A percentile compares a stretch with the other conserved stretches of the same genome.
These are phyloP conservation scores for Platyscapa corneri DNA, from an alignment of 1,140 invertebrate genomes.

Conservation along the genomic window DNA sequence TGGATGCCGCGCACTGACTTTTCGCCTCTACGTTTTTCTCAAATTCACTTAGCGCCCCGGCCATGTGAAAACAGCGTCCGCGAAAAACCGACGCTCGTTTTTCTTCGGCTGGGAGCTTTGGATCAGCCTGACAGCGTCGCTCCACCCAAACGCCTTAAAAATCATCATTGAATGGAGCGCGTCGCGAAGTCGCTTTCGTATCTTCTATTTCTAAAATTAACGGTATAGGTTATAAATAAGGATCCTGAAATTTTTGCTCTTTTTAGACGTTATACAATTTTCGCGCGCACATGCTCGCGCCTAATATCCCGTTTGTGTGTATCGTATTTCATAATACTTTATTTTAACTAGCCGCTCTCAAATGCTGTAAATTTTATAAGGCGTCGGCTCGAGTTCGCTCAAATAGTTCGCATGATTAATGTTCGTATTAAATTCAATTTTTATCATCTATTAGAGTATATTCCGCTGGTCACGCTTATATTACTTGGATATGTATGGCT, in stretches of 20 bases:
- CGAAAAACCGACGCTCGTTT: not conserved
- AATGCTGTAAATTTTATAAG: no score
- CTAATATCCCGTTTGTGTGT: not conserved
- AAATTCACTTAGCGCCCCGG: not conserved
- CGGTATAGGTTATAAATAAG: not conserved
- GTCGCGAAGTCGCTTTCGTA: not conserved
- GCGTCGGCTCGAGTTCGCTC: no score
- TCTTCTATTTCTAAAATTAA: not conserved
- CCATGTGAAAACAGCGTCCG: not conserved
- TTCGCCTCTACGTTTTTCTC: not conserved
- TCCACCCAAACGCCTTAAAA: no score
- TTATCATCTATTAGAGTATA: no score
- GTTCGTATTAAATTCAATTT: no score
- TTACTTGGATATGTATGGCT: no score
- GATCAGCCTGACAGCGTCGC: not conserved
- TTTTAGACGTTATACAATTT: not conserved
- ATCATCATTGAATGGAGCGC: not conserved
- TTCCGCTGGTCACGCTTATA: no score
- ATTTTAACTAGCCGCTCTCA: no score
- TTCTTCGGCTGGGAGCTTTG: not conserved
- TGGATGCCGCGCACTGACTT: not conserved
- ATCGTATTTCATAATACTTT: not conserved
- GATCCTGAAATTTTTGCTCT: not conserved
- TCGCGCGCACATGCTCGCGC: not conserved
- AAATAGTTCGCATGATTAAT: no score